These are phyloP conservation scores for Murina feae DNA, from an alignment of 2,113 vertebrate species.

Conservation along the genomic window DNA sequence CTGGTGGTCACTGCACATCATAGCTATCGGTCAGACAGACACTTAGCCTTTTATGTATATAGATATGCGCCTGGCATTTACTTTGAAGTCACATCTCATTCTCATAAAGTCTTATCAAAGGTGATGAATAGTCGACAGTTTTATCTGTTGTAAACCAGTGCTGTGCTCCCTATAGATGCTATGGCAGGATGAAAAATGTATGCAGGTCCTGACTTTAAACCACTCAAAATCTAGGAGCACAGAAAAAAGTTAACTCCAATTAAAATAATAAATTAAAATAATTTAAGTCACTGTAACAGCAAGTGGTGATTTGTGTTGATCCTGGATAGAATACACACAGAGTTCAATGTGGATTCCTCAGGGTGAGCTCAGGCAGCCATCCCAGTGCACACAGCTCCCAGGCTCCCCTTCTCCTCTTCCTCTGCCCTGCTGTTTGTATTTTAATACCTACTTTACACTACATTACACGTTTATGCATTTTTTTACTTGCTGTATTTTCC, in stretches of 20 bases:
- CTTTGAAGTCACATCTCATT: not conserved
- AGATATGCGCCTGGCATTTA: not conserved
- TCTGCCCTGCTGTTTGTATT: not conserved
- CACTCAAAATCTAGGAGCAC: not conserved
- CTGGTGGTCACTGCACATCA: too few species aligned
- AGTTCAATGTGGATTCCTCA: not conserved
- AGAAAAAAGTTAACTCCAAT: not conserved
- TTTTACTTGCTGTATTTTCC: not conserved
- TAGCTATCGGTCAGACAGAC: too few species aligned
- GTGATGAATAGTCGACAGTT: not conserved
- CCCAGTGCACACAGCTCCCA: accelerated
- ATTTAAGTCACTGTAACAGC: not conserved
- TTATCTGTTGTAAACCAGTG: not conserved
- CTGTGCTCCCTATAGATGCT: not conserved
- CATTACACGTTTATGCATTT: not conserved
- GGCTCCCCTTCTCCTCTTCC: not conserved
- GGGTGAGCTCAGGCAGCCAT: too few species aligned
- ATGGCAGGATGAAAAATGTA: not conserved
- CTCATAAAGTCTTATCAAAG: not conserved
- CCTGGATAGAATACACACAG: not conserved
- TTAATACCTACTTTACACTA: not conserved
- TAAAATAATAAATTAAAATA: conserved; percentile 8
- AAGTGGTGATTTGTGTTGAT: not conserved
- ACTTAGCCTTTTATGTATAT: too few species aligned
- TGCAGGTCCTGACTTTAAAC: not conserved